Evolutionary conservation across 1,140 invertebrate species (phyloP).

Genomic region (Sipha flava): DNA sequence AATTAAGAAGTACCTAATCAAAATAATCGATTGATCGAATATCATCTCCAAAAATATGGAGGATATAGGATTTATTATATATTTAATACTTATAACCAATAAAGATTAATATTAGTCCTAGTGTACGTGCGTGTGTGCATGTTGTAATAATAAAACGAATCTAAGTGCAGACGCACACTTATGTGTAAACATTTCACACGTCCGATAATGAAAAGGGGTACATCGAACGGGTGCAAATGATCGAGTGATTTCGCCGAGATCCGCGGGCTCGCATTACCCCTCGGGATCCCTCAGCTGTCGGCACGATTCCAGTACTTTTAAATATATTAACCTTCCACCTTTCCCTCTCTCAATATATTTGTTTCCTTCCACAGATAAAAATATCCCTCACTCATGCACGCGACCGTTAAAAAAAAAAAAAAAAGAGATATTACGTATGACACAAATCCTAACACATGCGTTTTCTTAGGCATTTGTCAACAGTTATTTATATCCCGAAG

Average conservation of each 20-base stretch:
- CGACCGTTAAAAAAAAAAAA: neutral
- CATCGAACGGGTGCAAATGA: slow-evolving; percentile 21
- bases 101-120: too few relatives aligned
- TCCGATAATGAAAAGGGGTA: neutral
- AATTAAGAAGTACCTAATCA: too few relatives aligned
- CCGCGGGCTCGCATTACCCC: neutral
- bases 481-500: slow-evolving; percentile 18
- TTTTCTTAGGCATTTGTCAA: slow-evolving; percentile 18
- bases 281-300: slow-evolving; percentile 5
- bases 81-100: too few relatives aligned
- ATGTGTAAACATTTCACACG: neutral
- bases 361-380: too few relatives aligned
- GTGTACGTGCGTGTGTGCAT: neutral
- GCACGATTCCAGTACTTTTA: neutral
- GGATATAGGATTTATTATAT: too few relatives aligned
- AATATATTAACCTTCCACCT: slow-evolving; percentile 19
- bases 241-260: slow-evolving; percentile 13
- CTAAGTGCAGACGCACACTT: neutral
- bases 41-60: too few relatives aligned
- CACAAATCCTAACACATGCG: slow-evolving; percentile 26
- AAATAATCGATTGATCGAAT: too few relatives aligned
- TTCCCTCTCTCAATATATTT: too few relatives aligned
- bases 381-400: neutral
- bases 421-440: slow-evolving; percentile 16
- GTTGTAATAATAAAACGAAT: neutral